These are phyloP conservation scores for Crossaster papposus DNA, from an alignment of 53 echinoderm and acorn worm species.

Conservation along the genomic window DNA sequence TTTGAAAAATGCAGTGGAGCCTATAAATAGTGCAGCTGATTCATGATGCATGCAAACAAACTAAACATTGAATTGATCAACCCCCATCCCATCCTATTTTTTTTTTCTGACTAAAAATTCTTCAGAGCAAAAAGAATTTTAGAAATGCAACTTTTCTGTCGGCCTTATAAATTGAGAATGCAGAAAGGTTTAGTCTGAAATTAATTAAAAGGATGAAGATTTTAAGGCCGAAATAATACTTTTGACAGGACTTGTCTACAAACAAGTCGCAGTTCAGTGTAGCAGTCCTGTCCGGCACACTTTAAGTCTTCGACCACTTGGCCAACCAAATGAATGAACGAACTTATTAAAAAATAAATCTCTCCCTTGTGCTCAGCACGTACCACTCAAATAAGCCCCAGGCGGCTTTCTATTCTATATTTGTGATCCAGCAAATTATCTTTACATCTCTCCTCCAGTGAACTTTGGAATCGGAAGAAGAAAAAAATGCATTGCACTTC, in stretches of 20 bases:
- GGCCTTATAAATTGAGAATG: not conserved
- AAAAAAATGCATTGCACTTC: constrained; percentile 17
- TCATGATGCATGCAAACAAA: too few species aligned
- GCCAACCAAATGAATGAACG: constrained; percentile 17
- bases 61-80: too few species aligned
- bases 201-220: not conserved
- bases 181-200: not conserved
- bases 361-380: constrained; percentile 28
- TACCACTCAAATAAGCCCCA: constrained; percentile 33
- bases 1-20: too few species aligned
- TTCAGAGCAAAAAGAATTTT: too few species aligned
- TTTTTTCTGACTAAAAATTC: too few species aligned
- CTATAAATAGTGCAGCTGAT: too few species aligned
- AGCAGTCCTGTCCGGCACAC: constrained; percentile 1
- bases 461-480: constrained; percentile 34
- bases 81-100: too few species aligned
- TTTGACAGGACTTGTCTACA: not conserved
- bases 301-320: not conserved
- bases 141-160: too few species aligned
- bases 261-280: not conserved
- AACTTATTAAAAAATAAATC: constrained; percentile 51
- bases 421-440: constrained; percentile 66
- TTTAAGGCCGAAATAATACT: not conserved
- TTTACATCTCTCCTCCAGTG: constrained; percentile 56
- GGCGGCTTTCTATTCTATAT: constrained; percentile 50